Evolutionary conservation across 1,140 invertebrate genomes (phyloP), one percentile per base, ranked within the genome.

Genomic region (Apis dorsata): DNA sequence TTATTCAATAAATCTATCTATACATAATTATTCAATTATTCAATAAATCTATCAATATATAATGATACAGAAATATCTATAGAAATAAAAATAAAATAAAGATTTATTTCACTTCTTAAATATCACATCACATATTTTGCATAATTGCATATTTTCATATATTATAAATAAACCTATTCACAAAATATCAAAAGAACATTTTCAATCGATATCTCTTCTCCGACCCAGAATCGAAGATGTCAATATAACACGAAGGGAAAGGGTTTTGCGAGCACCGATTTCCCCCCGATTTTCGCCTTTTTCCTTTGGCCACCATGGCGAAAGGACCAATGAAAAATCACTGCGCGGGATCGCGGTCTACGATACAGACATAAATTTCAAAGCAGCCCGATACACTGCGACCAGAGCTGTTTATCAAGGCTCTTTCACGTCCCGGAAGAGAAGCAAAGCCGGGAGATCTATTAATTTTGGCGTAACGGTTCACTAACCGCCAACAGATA

Each of bases 241-340:
- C 66, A 51, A 53, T 59, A 57, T 59, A 71, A 62, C 34, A 51
- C 62, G 19, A 70, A 59, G 15, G 28, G 1, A 51, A 51, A 9
- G 19, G 12, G 34, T 85, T 60, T 62, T 51, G 19, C 73, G 62
- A 55, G 51, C 17, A 49, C 66, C 10, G 73, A 44, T 34, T 24
- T n/a, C 24, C 24, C 51, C 13, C 8, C 57, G 60, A 87, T 57
- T 86, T 81, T 66, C 68, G 28, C 76, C 5, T 44, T 85, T 85
- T 86, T 85, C 72, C 79, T 53, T 74, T 66, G 15, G 57, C 24
- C 69, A 49, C 44, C 68, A n/a, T 55, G 60, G 82, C 59, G 79
- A 87, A 84, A 66, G 70, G 57, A 60, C 59, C 84, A 85, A 87
- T 91, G 90, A 91, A 92, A 92, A 91, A 92, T 92, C 85, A 83